Percentiles rank a stretch among this genome's conserved stretches.
Conservation (phyloP, 2,888 invertebrate species). For the Dicyrtomina minuta region DNA sequence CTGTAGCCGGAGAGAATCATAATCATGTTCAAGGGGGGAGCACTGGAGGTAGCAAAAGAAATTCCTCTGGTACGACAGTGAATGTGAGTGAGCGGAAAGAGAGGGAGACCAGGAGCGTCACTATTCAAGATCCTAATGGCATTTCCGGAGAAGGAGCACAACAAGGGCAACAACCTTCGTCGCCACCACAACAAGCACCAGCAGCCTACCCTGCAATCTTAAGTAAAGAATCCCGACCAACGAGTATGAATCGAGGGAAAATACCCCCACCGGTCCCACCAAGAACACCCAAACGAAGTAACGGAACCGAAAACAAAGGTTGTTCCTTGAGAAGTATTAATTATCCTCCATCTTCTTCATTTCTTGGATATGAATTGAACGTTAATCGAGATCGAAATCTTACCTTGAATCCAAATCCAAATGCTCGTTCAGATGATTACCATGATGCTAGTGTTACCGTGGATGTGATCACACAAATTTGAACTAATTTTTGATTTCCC, state of each 20-base stretch:
- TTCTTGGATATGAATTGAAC: conserved; percentile 6
- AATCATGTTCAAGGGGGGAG: conserved; percentile 2
- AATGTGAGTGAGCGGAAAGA: neutral
- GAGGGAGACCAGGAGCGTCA: conserved; percentile 10
- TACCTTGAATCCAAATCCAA: neutral
- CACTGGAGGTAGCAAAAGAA: conserved; percentile 8
- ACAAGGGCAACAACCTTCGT: conserved; percentile 27
- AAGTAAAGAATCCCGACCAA: conserved; percentile 58
- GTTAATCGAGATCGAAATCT: neutral
- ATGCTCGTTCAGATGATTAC: conserved; percentile 4
- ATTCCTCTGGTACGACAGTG: conserved; percentile 11
- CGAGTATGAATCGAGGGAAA: conserved; percentile 54
- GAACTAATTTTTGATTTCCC: neutral
- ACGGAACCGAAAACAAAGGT: conserved; percentile 30
- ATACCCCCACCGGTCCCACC: conserved; percentile 88
- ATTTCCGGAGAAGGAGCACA: neutral
- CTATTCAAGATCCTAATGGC: conserved; percentile 1
- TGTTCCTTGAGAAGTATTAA: neutral
- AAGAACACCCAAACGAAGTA: conserved; percentile 57
- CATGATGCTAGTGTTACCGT: conserved; percentile 4
- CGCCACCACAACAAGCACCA: conserved; percentile 42
- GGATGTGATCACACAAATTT: conserved; percentile 21
- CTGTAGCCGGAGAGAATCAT: conserved; percentile 5
- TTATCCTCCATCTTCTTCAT: conserved; percentile 7
- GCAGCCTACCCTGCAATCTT: conserved; percentile 69